Conservation (phyloP, 2,113 vertebrate species). For the Thunnus maccoyii region DNA sequence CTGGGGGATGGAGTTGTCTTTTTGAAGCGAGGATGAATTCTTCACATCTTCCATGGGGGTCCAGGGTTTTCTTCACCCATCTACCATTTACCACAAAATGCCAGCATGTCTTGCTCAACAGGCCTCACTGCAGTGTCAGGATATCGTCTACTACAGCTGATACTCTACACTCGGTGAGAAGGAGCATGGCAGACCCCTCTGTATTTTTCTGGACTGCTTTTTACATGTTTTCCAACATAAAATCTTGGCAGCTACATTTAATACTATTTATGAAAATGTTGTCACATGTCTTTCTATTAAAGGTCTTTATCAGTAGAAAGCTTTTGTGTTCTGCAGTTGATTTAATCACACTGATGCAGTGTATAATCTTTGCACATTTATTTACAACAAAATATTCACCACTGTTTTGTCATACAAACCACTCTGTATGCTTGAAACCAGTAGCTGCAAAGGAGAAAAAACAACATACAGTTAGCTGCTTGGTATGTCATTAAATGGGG, state of each 20-base stretch:
- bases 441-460: constrained; percentile 80
- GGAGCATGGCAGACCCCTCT: constrained; percentile 53
- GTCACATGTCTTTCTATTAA: constrained; percentile 88
- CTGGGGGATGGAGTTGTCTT: constrained; percentile 11
- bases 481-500: too few relatives aligned
- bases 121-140: constrained; percentile 31
- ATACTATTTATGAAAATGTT: constrained; percentile 86
- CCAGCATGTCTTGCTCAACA: constrained; percentile 66
- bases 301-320: constrained; percentile 80
- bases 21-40: constrained; percentile 21
- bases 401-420: constrained; percentile 85
- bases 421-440: constrained; percentile 89
- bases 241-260: constrained; percentile 87
- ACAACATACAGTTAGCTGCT: neutral
- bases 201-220: constrained; percentile 80
- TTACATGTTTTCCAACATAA: constrained; percentile 82
- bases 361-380: constrained; percentile 29
- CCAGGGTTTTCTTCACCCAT: constrained; percentile 42
- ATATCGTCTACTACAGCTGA: constrained; percentile 30
- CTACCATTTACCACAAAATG: constrained; percentile 55
- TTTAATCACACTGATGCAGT: neutral
- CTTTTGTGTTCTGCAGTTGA: constrained; percentile 22
- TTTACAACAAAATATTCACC: constrained; percentile 2
- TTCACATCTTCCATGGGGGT: constrained; percentile 52
- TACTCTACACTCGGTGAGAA: constrained; percentile 29